Evolutionary conservation across 2,888 invertebrate genomes (phyloP), one percentile per base, ranked within the genome.

Genomic region (Stictocephala bisonia): DNA sequence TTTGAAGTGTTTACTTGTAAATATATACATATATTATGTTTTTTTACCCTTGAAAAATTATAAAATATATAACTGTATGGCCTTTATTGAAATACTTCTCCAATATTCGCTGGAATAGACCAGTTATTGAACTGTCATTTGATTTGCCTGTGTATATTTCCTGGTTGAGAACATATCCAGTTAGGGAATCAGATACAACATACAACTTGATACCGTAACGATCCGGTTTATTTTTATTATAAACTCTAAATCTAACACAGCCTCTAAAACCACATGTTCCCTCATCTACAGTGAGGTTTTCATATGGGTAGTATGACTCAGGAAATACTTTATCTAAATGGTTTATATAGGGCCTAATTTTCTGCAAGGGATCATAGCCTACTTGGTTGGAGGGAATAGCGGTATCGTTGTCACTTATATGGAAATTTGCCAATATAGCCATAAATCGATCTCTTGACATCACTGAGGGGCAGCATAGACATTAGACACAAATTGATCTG

Each of bases 131-230:
- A 50, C 24, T 50, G 31, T 50, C 50, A 18, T 68, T 18, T 22
- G 48, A 26, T 67, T 67, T 67, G 20, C 67, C 67, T 26, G 48
- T 26, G 29, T 67, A 67, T n/a, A 67, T 15, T 18, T 67, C 67
- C n/a, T 48, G n/a, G 13, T 9, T 2, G 18, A 48, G 67, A 67
- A 44, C 24, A 9, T 44, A 67, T 18, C 22, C 67, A 48, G 48
- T 44, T 41, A 11, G 11, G 4, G 67, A 44, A 41, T 67, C 67
- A 67, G 27, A 67, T 6, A 44, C 44, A 20, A 67, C 24, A 18
- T 24, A 67, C 24, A 67, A 24, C 27, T 41, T 67, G 7, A 67
- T 44, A 15, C 48, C 67, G 27, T 67, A 67, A 18, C 48, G 44
- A 22, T 67, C 48, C 48, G 48, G 20, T 48, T n/a, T n/a, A n/a